phyloP scores from a whole-genome alignment of 1,140 invertebrate species.

The Anoplophora glabripennis region DNA sequence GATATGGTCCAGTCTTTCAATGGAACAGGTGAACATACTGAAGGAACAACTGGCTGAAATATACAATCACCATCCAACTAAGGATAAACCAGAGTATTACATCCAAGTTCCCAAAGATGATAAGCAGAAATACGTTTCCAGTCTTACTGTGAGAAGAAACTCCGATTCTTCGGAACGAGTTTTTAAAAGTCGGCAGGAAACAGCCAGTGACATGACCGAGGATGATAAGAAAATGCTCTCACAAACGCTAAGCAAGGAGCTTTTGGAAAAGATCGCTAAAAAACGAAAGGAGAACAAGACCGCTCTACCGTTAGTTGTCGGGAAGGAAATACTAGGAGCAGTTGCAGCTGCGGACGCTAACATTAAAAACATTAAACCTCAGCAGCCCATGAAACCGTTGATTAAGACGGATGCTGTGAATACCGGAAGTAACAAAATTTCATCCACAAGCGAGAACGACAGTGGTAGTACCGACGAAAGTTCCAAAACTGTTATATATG shows the following conservation, averaged over 20 bases:
- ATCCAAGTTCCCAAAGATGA: slow-evolving; percentile 31
- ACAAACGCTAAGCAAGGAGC: slow-evolving; percentile 67
- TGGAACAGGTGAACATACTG: slow-evolving; percentile 78
- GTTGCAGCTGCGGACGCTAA: slow-evolving; percentile 56
- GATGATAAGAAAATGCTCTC: slow-evolving; percentile 71
- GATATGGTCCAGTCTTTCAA: slow-evolving; percentile 79
- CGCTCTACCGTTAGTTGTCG: slow-evolving; percentile 51
- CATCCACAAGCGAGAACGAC: slow-evolving; percentile 60
- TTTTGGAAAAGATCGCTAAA: slow-evolving; percentile 59
- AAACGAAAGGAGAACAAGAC: slow-evolving; percentile 48
- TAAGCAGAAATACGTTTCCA: slow-evolving; percentile 17
- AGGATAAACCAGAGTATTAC: slow-evolving; percentile 23
- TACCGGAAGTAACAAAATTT: slow-evolving; percentile 29
- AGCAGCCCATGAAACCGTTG: slow-evolving; percentile 37
- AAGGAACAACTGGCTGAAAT: slow-evolving; percentile 81
- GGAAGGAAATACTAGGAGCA: slow-evolving; percentile 63
- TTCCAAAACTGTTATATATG: slow-evolving; percentile 62
- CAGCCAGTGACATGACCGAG: slow-evolving; percentile 53
- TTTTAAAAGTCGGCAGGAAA: not conserved
- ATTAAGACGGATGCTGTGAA: slow-evolving; percentile 29
- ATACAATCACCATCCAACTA: slow-evolving; percentile 54
- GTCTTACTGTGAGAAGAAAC: slow-evolving; percentile 38
- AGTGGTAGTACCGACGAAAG: slow-evolving; percentile 70
- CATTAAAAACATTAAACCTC: slow-evolving; percentile 35
- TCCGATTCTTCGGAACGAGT: slow-evolving; percentile 33